phyloP scores from a whole-genome alignment of 2,888 invertebrate species.

The Drepana falcataria region DNA sequence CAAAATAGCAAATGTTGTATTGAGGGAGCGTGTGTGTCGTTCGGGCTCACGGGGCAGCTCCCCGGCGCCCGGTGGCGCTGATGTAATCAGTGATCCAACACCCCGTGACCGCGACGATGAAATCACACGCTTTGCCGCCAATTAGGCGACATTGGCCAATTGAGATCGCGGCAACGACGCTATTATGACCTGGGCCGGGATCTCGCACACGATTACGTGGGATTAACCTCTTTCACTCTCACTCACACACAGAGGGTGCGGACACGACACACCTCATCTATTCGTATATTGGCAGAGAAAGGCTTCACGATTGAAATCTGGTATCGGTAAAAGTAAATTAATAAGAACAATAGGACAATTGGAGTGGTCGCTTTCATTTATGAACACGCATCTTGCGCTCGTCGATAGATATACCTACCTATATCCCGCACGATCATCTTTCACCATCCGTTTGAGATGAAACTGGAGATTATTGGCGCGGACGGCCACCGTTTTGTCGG shows the following conservation, averaged over 20 bases:
- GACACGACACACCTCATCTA: neutral
- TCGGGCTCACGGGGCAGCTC: neutral
- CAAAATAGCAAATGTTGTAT: too few species aligned
- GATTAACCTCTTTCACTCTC: constrained; percentile 6
- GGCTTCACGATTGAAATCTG: constrained; percentile 2
- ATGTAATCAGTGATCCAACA: constrained; percentile 5
- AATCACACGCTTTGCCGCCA: constrained; percentile 39
- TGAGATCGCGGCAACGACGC: constrained; percentile 29
- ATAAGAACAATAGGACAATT: neutral
- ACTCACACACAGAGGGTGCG: too few species aligned
- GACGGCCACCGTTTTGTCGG: too few species aligned
- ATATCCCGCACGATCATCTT: neutral
- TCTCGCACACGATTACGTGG: neutral
- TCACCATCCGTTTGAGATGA: neutral
- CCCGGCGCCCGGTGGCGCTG: constrained; percentile 1
- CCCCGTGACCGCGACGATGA: constrained; percentile 20
- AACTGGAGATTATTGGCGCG: neutral
- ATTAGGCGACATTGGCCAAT: constrained; percentile 46
- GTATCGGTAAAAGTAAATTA: neutral
- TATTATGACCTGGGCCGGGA: constrained; percentile 29
- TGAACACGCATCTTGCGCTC: too few species aligned
- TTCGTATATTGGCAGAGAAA: constrained; percentile 3
- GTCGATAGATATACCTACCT: too few species aligned
- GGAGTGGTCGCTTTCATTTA: neutral
- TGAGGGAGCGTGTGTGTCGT: neutral